Conservation (phyloP, 2,797 vertebrate species). For the Graptemys geographica region DNA sequence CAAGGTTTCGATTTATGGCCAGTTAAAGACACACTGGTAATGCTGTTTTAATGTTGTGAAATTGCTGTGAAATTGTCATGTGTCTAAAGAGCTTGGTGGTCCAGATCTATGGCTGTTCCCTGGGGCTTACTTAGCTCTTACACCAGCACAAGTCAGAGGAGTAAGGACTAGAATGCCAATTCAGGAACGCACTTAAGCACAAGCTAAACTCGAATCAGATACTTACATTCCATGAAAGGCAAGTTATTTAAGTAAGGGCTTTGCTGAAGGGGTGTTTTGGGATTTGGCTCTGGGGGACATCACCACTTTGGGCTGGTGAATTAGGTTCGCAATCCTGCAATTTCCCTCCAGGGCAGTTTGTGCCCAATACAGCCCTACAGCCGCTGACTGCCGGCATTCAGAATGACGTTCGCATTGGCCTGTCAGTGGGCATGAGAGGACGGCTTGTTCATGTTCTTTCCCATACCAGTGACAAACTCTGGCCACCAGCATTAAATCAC, state of each 20-base stretch:
- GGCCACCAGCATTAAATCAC: background rate
- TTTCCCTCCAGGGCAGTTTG: background rate
- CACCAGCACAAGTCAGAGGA: slow-evolving; percentile 52
- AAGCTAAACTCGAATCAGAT: slow-evolving; percentile 50
- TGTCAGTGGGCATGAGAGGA: background rate
- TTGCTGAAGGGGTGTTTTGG: background rate
- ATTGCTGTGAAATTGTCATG: slow-evolving; percentile 60
- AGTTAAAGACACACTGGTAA: slow-evolving; percentile 39
- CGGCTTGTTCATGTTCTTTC: background rate
- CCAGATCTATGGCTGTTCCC: slow-evolving; percentile 24
- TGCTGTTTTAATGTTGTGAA: slow-evolving; percentile 56
- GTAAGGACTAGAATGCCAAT: slow-evolving; percentile 21
- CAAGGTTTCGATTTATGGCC: slow-evolving; percentile 51
- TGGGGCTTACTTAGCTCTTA: slow-evolving; percentile 2
- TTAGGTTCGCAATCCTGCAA: fast-evolving
- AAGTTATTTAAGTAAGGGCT: background rate
- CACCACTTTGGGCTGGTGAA: background rate
- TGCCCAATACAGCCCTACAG: fast-evolving
- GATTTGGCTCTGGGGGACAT: background rate
- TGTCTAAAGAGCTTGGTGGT: slow-evolving; percentile 42
- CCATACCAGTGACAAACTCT: background rate
- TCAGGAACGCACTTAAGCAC: slow-evolving; percentile 1
- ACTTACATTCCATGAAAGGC: background rate
- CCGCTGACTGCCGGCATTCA: background rate
- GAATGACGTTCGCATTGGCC: background rate